These are phyloP conservation scores for Amphipyra berbera DNA, from an alignment of 2,888 invertebrate species.

Conservation along the genomic window DNA sequence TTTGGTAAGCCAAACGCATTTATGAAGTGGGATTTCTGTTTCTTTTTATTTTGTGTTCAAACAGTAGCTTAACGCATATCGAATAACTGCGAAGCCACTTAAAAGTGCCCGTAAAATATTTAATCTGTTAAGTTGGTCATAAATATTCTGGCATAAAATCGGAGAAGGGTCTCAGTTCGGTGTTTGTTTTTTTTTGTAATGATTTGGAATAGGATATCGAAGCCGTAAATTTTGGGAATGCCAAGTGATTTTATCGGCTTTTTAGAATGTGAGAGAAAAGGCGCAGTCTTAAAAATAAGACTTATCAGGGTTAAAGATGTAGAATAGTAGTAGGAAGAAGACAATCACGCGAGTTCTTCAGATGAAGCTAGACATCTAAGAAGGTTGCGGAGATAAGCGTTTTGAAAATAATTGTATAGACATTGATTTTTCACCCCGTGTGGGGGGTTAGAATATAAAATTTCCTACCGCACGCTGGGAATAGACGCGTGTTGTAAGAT, in stretches of 20 bases:
- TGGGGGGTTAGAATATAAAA: too few species aligned
- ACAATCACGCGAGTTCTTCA: too few species aligned
- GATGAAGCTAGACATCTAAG: too few species aligned
- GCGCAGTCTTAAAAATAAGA: background rate
- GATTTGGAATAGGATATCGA: conserved; percentile 31
- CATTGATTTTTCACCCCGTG: too few species aligned
- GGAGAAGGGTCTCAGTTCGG: conserved; percentile 45
- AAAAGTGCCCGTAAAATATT: conserved; percentile 60
- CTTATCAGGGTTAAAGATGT: too few species aligned
- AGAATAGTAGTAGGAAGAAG: too few species aligned
- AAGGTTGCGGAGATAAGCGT: too few species aligned
- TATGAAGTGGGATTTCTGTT: conserved; percentile 19
- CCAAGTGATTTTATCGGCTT: conserved; percentile 2
- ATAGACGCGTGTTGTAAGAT: too few species aligned
- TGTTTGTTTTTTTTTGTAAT: conserved; percentile 50
- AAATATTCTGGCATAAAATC: conserved; percentile 58
- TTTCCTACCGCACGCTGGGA: too few species aligned
- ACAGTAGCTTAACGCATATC: conserved; percentile 64
- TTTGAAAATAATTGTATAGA: too few species aligned
- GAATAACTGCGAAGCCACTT: conserved; percentile 59
- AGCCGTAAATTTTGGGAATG: conserved; percentile 32
- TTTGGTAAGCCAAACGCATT: too few species aligned
- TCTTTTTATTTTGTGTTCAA: background rate
- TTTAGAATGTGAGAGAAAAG: background rate
- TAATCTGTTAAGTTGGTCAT: conserved; percentile 63